Evolutionary conservation across 2,888 invertebrate species (phyloP), one percentile per base, ranked within the genome.

Genomic region (Bellardia bayeri): DNA sequence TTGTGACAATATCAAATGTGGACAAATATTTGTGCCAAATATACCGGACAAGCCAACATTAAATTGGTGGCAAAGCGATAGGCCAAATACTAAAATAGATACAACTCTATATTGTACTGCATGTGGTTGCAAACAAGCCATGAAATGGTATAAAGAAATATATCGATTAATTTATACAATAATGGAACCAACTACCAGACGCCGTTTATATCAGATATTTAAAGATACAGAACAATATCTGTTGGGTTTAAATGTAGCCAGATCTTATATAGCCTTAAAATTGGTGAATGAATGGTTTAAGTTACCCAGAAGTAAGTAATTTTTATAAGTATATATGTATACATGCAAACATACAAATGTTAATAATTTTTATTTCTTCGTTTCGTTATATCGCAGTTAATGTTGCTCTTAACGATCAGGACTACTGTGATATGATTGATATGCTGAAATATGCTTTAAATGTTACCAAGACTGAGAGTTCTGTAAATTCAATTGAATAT

Each of bases 1-100:
- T 64, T 93, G 93, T 75, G 90, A 90, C 51, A 88, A 88, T 8
- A 3, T 49, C 0, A 79, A 87, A 3, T 93, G 93, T 61, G 63
- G 74, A 0, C 54, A 90, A 49, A 80, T 82, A 37, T 93, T 91
- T 87, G 78, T 90, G 5, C 90, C 91, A 23, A 71, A 64, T 64
- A 33, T 30, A 45, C 71, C 81, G 0, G 42, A 84, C 16, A 69
- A 74, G 4, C 54, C 49, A 5, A 68, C 72, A 0, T 85, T 90
- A 2, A 84, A 85, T 13, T 92, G 92, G 91, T 92, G 91, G 92
- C 30, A 81, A n/a, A 14, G 54, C 0, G 61, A 69, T 1, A 58
- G 78, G 1, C 33, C 14, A 0, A 49, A 71, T 58, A 51, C 11
- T 2, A 45, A 58, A 30, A 40, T 13, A 11, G 49, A 81, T 63